phyloP scores from a whole-genome alignment of 2,797 vertebrate species.

The Myotis findleyi region DNA sequence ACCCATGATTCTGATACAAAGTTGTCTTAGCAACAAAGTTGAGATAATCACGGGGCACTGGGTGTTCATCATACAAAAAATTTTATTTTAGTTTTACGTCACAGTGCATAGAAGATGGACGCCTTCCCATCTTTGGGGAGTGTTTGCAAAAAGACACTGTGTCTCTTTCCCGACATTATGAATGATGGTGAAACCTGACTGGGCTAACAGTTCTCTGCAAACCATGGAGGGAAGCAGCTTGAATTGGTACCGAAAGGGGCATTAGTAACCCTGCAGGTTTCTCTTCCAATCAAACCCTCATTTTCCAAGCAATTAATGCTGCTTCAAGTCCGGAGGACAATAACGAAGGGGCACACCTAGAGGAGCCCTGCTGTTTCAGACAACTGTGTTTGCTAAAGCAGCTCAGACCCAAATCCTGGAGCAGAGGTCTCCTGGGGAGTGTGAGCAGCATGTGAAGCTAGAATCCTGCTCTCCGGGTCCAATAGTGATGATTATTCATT shows the following conservation, averaged over 20 bases:
- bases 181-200: neutral
- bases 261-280: slow-evolving; percentile 36
- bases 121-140: slow-evolving; percentile 38
- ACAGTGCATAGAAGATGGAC: neutral
- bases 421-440: neutral
- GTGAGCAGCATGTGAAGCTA: neutral
- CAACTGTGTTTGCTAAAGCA: neutral
- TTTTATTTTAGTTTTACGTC: slow-evolving; percentile 15
- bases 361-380: neutral
- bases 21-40: neutral
- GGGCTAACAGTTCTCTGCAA: neutral
- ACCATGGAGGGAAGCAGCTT: neutral
- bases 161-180: slow-evolving; percentile 3
- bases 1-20: neutral
- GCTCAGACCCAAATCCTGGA: neutral
- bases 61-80: neutral
- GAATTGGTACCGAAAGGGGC: neutral
- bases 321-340: neutral
- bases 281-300: slow-evolving; percentile 16
- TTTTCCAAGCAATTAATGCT: slow-evolving; percentile 71
- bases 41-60: neutral
- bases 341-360: neutral
- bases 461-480: neutral
- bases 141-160: neutral
- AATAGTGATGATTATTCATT: neutral